These are phyloP conservation scores for Macrostomum lignano DNA, from an alignment of 1,140 invertebrate genomes.

Conservation along the genomic window DNA sequence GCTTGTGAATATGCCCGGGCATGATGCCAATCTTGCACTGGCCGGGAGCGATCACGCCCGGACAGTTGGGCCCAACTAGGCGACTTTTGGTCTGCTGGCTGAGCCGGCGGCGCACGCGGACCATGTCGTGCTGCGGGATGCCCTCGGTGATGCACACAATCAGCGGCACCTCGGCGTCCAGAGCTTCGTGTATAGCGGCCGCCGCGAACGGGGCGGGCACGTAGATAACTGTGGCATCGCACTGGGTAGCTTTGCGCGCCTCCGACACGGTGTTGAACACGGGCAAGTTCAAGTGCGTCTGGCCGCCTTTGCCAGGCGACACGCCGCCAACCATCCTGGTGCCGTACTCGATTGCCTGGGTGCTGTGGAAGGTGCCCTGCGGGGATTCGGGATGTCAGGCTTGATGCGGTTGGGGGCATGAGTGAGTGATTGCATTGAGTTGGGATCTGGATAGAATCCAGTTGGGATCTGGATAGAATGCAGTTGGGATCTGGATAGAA, in stretches of 20 bases:
- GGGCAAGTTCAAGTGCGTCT: constrained; percentile 67
- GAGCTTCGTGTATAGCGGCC: constrained; percentile 66
- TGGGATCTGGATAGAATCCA: too few relatives aligned
- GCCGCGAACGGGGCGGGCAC: constrained; percentile 77
- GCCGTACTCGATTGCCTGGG: constrained; percentile 90
- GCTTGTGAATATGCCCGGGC: constrained; percentile 86
- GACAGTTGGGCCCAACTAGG: constrained; percentile 87
- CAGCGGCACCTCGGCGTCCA: constrained; percentile 80
- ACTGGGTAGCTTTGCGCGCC: constrained; percentile 45
- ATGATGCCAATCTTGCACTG: constrained; percentile 99
- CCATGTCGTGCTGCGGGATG: constrained; percentile 94
- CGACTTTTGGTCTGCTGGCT: constrained; percentile 61
- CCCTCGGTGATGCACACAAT: constrained; percentile 98
- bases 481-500: too few relatives aligned
- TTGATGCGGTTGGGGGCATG: too few relatives aligned
- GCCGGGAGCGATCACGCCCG: constrained; percentile 66
- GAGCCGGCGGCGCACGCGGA: constrained; percentile 68
- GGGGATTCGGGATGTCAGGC: too few relatives aligned
- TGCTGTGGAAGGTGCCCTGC: constrained; percentile 41
- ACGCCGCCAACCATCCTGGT: constrained; percentile 89
- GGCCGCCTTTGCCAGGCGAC: constrained; percentile 77
- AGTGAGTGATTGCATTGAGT: too few relatives aligned
- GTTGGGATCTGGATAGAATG: too few relatives aligned
- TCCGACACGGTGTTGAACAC: constrained; percentile 70
- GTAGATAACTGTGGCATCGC: constrained; percentile 74